These are phyloP conservation scores for Eupithecia dodoneata DNA, from an alignment of 2,888 invertebrate genomes.

Conservation along the genomic window DNA sequence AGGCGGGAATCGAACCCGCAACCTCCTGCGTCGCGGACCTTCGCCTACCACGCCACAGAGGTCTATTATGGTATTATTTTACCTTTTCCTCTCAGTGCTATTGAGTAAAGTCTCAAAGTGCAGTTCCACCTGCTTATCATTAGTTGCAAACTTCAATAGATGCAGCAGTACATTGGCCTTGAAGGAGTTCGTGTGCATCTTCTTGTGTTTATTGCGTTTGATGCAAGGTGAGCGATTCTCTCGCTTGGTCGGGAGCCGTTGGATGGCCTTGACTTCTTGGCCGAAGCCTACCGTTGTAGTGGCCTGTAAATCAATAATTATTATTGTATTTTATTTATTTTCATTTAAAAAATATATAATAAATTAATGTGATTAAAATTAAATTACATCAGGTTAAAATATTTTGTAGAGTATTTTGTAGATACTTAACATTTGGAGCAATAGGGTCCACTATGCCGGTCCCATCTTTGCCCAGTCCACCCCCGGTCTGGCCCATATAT, in stretches of 20 bases:
- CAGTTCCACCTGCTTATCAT: constrained; percentile 57
- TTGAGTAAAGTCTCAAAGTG: constrained; percentile 53
- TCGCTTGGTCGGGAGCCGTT: background rate
- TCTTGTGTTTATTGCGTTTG: background rate
- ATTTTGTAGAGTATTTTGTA: too few species aligned
- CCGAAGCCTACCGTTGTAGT: constrained; percentile 20
- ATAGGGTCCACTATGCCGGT: constrained; percentile 86
- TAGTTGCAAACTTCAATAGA: constrained; percentile 63
- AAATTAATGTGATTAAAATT: too few species aligned
- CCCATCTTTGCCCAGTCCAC: constrained; percentile 85
- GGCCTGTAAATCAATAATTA: constrained; percentile 13
- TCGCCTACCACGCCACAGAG: too few species aligned
- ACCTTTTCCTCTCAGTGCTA: constrained; percentile 55
- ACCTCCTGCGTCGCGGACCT: too few species aligned
- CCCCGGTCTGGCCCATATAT: constrained; percentile 88
- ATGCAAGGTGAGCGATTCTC: background rate
- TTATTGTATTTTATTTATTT: too few species aligned
- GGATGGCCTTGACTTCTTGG: constrained; percentile 4
- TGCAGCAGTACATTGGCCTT: constrained; percentile 52
- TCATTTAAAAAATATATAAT: too few species aligned
- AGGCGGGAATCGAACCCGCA: too few species aligned
- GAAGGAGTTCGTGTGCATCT: constrained; percentile 41
- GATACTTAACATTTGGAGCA: too few species aligned
- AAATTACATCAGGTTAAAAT: too few species aligned
- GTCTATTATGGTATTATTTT: background rate